Percentiles rank a stretch among this genome's conserved stretches.
These are phyloP conservation scores for Philaethria dido DNA, from an alignment of 2,888 invertebrate genomes.

Conservation along the genomic window DNA sequence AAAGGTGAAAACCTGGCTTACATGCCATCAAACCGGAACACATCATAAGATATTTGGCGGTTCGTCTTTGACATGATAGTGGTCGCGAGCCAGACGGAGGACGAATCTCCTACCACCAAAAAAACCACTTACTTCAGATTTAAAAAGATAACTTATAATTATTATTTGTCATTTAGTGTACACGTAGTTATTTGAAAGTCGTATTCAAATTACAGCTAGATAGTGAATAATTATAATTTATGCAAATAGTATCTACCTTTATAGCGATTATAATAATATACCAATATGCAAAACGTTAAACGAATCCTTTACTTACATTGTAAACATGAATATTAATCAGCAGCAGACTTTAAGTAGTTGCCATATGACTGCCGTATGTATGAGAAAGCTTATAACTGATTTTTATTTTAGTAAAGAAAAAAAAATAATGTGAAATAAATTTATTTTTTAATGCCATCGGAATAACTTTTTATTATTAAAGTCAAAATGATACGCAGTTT, in stretches of 20 bases:
- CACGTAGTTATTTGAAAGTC: slow-evolving; percentile 32
- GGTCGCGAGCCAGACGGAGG: too few relatives aligned
- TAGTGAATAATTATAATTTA: slow-evolving; percentile 16
- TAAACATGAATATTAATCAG: background rate
- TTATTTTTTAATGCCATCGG: too few relatives aligned
- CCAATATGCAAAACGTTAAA: background rate
- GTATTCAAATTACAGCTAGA: slow-evolving; percentile 20
- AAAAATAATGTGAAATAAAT: too few relatives aligned
- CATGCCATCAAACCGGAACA: too few relatives aligned
- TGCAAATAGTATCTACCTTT: slow-evolving; percentile 3
- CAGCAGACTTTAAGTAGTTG: background rate
- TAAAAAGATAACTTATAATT: slow-evolving; percentile 29
- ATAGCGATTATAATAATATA: background rate
- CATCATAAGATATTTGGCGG: too few relatives aligned
- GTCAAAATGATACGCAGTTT: too few relatives aligned
- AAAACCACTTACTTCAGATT: slow-evolving; percentile 25
- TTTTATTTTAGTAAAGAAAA: too few relatives aligned
- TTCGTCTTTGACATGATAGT: too few relatives aligned
- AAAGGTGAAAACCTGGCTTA: too few relatives aligned
- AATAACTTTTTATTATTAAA: too few relatives aligned
- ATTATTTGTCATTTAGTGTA: slow-evolving; percentile 34
- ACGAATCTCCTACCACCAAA: too few relatives aligned
- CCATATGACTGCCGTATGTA: background rate
- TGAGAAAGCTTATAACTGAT: too few relatives aligned
- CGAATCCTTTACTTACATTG: background rate